Evolutionary conservation across 2,797 vertebrate species (phyloP).

Genomic region (Ateles fusciceps): DNA sequence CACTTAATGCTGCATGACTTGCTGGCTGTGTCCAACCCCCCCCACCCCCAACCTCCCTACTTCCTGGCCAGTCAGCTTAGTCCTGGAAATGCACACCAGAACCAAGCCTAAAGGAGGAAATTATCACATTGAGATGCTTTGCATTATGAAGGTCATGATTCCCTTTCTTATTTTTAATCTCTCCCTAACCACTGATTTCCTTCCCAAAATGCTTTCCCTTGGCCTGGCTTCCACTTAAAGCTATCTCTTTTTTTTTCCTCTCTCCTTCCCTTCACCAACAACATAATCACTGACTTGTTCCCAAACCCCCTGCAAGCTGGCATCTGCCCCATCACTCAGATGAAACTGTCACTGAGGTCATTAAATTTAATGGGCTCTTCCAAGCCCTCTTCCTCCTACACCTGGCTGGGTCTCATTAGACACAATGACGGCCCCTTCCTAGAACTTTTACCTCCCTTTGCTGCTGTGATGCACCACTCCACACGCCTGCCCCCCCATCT

Average conservation of each 20-base stretch:
- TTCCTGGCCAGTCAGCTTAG: background rate
- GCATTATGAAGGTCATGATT: background rate
- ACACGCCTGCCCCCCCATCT: background rate
- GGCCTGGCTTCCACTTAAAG: background rate
- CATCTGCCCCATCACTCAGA: slow-evolving; percentile 32
- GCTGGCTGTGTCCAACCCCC: background rate
- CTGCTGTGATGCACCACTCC: background rate
- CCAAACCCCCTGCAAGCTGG: background rate
- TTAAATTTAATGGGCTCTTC: slow-evolving; percentile 51
- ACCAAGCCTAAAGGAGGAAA: background rate
- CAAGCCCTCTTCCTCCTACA: slow-evolving; percentile 44
- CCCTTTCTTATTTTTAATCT: slow-evolving; percentile 34
- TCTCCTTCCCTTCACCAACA: background rate
- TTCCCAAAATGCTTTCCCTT: slow-evolving; percentile 23
- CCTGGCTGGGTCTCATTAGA: slow-evolving; percentile 58
- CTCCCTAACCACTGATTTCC: background rate
- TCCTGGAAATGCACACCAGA: background rate
- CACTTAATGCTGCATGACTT: background rate
- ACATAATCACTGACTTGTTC: slow-evolving; percentile 13
- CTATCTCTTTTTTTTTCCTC: background rate
- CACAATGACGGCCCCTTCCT: slow-evolving; percentile 29
- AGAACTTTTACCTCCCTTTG: background rate
- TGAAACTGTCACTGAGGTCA: slow-evolving; percentile 17
- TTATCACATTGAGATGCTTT: background rate
- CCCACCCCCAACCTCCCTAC: background rate